Evolutionary conservation across 1,140 invertebrate genomes (phyloP), one percentile per base, ranked within the genome.

Genomic region (Lucilia cuprina): DNA sequence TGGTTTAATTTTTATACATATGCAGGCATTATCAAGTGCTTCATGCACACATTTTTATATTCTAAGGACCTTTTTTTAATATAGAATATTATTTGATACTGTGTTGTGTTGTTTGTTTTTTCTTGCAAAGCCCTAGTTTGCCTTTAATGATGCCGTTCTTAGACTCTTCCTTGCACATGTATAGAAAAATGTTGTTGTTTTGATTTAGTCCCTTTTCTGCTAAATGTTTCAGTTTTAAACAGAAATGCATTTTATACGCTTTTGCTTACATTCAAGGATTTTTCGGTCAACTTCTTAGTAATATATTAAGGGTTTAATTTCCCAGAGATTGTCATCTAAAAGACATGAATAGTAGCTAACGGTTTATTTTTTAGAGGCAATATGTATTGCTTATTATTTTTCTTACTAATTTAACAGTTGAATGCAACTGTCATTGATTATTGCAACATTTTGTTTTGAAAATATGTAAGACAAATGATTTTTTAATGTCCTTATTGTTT

Each of bases 141-240:
- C 21, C 65, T 70, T 70, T 70, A 70, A 70, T 70, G 65, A 70
- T 70, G 65, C 65, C 65, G 65, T 70, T 70, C 65, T 10, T n/a
- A n/a, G 5, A 60, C 5, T 41, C 41, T 2, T 41, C 0, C 41
- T 41, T 41, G 41, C 5, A 5, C 41, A 41, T 41, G 41, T 55
- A 55, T 14, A 49, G 49, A 49, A 30, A 30, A 30, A 49, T 2
- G 49, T 49, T 5, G 2, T 49, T 49, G 9, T 49, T 12, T 17
- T 55, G 9, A 13, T 13, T 55, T 55, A 55, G 50, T 55, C 50
- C 50, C 50, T 55, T 55, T 55, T 55, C n/a, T 14, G 7, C 17
- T 55, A 55, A 55, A 55, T 55, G 17, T 55, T 55, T 55, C 17
- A 55, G 50, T 55, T 55, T 55, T 55, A 12, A 55, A 5, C 12